phyloP scores from a whole-genome alignment of 2,797 vertebrate species.

The Dryobates pubescens region DNA sequence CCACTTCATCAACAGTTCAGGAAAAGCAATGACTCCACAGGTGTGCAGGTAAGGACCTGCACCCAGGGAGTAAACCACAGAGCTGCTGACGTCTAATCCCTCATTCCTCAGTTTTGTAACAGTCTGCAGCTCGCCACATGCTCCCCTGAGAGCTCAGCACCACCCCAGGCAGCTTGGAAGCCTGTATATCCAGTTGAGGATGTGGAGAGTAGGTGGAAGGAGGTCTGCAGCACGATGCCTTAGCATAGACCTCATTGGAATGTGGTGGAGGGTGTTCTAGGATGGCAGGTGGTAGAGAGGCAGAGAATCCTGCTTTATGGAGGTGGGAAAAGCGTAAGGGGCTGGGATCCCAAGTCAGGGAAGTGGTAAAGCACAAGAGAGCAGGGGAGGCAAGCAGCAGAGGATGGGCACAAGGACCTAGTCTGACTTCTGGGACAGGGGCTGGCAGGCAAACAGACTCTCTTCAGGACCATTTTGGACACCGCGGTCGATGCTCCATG shows the following conservation, averaged over 20 bases:
- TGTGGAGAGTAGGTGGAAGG: not conserved
- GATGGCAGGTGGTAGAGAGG: not conserved
- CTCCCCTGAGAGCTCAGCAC: not conserved
- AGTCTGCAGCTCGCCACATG: not conserved
- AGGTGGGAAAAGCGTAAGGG: not conserved
- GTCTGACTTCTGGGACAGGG: not conserved
- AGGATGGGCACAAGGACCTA: not conserved
- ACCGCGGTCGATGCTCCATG: rapidly evolving
- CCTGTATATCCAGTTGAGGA: constrained; percentile 38
- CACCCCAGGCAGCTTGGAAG: not conserved
- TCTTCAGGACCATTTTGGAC: not conserved
- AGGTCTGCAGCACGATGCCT: not conserved
- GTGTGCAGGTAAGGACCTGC: constrained; percentile 58
- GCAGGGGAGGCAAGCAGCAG: not conserved
- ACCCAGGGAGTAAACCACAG: constrained; percentile 34
- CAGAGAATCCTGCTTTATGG: not conserved
- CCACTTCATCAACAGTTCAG: not conserved
- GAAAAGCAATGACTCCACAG: constrained; percentile 37
- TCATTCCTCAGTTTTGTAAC: not conserved
- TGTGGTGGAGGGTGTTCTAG: not conserved
- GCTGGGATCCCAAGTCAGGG: not conserved
- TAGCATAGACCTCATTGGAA: not conserved
- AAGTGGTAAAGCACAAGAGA: not conserved
- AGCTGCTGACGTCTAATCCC: not conserved
- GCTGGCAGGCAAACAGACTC: not conserved